Base-by-base conservation (phyloP, 2,797 vertebrate genomes). In the Spinus pinus region DNA sequence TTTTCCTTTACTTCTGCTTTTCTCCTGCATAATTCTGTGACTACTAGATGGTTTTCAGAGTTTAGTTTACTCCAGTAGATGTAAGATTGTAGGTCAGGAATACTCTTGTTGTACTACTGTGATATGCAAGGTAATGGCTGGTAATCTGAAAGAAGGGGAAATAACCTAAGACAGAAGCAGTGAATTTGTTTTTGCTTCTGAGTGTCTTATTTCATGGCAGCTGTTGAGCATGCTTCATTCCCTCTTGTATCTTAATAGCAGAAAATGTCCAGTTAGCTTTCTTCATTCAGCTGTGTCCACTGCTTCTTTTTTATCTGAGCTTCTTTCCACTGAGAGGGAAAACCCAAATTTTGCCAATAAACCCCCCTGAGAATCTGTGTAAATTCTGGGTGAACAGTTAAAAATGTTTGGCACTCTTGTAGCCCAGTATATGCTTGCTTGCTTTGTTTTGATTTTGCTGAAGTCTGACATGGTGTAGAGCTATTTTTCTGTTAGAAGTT, bases 281-380 rank as follows among this genome's bases (percentile, higher is more conserved):
- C 22, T 6, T 57, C 11, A 16, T 85, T 79, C 30, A 50, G 8
- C 19, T 69, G 1, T 53, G 22, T 46, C 10, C 6, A 22, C 31
- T 77, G 31, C 10, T 31, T 77, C 12, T 5, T 44, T 25, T 33
- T 25, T 12, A 3, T 79, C 30, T 41, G 25, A 50, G 2, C 7
- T 53, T 33, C 4, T 47, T 79, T 65, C 27, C 64, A 0, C 21
- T 60, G 20, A 54, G 42, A 87, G 47, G 18, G 5, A 65, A 75
- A 61, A 37, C 12, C 2, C 23, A 56, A 6, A 28, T 79, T 69
- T 86, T 93, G 13, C 30, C 17, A 61, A 6, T 67, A 47, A 47
- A 62, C 9, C 3, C 0, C 5, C 3, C 19, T 6, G 23, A 33
- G 19, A 4, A 27, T 57, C 35, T 78, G 2, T 69, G 5, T 69